phyloP scores from a whole-genome alignment of 2,113 vertebrate genomes.

The Lichenostomus cassidix region DNA sequence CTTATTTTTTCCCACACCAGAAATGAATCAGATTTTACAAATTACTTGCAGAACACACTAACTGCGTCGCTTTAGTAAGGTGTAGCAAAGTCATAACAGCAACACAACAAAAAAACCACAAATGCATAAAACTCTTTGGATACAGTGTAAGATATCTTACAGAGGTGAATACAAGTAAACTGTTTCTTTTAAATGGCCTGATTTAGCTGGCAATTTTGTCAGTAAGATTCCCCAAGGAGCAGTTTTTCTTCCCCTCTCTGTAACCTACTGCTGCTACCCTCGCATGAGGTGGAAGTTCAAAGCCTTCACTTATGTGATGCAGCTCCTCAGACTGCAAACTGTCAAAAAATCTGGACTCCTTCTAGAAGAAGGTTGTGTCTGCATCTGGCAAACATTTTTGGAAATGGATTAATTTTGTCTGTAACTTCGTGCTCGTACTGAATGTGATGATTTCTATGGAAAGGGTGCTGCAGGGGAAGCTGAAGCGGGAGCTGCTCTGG shows the following conservation, averaged over 20 bases:
- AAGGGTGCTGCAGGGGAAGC: neutral
- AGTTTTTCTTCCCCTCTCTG: neutral
- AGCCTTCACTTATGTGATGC: neutral
- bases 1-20: neutral
- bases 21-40: neutral
- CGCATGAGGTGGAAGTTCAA: fast-evolving
- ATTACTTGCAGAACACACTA: neutral
- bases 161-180: neutral
- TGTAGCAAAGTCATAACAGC: neutral
- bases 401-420: neutral
- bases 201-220: neutral
- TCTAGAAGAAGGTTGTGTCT: neutral
- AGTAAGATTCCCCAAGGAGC: neutral
- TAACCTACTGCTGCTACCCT: neutral
- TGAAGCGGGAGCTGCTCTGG: neutral
- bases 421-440: fast-evolving
- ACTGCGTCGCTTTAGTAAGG: neutral
- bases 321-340: neutral
- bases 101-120: neutral
- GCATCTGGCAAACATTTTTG: neutral
- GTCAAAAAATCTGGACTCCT: neutral
- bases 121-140: neutral
- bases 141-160: neutral
- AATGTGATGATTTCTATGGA: neutral
- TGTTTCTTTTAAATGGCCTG: neutral